Conservation (phyloP, 1,140 invertebrate genomes). For the Heliconius hermathena region DNA sequence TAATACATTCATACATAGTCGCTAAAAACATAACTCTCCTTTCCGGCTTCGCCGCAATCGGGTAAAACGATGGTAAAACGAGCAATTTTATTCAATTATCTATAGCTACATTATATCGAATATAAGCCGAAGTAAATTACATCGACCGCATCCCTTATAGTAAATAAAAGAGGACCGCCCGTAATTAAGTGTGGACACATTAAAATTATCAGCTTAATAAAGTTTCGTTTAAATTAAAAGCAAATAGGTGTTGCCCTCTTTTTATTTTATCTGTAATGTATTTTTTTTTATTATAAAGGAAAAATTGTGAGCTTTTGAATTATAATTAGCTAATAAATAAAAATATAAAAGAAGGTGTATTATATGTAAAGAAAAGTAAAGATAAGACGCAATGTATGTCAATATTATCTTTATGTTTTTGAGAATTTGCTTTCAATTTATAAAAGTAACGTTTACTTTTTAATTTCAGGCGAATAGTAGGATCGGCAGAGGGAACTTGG, state of each 20-base stretch:
- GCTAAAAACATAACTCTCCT: no score
- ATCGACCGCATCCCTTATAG: background rate
- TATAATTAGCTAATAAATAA: background rate
- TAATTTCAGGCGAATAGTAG: no score
- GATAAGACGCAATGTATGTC: background rate
- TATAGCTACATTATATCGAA: background rate
- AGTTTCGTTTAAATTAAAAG: conserved; percentile 15
- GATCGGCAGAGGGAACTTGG: no score
- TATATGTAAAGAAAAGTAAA: background rate
- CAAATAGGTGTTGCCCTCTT: background rate
- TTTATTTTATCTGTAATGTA: background rate
- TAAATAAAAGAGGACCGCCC: background rate
- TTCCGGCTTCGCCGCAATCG: no score
- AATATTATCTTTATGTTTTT: background rate
- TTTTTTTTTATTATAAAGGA: no score
- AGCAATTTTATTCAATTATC: background rate
- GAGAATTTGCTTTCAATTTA: background rate
- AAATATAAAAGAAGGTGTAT: no score
- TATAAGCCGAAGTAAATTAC: background rate
- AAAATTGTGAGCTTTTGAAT: background rate
- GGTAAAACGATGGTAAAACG: no score
- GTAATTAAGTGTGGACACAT: conserved; percentile 7
- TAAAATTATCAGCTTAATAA: conserved; percentile 12
- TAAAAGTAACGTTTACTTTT: background rate
- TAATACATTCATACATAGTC: no score